Conservation (phyloP, 2,888 invertebrate genomes). For the Drosophila cognata region DNA sequence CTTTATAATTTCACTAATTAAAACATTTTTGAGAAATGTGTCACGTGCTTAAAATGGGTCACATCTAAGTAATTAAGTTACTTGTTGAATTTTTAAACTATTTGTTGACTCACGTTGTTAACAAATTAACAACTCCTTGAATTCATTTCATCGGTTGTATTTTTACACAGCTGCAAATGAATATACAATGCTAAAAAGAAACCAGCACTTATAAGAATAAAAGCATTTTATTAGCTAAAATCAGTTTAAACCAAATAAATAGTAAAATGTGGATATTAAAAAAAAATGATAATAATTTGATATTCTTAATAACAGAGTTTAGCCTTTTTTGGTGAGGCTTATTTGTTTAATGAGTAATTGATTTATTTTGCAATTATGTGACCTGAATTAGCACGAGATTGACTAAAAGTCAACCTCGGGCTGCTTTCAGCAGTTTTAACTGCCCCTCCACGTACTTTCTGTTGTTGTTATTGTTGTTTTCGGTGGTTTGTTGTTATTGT, state of each 20-base stretch:
- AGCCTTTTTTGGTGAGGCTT: not conserved
- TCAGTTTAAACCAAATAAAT: not conserved
- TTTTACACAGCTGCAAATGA: conserved; percentile 11
- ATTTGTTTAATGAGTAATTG: conserved; percentile 24
- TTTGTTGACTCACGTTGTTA: conserved; percentile 21
- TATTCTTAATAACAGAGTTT: not conserved
- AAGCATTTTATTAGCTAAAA: not conserved
- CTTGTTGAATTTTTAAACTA: conserved; percentile 20
- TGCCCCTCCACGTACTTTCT: conserved; percentile 40
- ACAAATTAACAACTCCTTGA: conserved; percentile 27
- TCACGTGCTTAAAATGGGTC: conserved; percentile 49
- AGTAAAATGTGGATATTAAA: not conserved
- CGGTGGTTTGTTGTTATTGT: conserved; percentile 19
- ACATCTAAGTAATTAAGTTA: conserved; percentile 9
- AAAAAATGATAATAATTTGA: not conserved
- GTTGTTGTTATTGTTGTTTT: conserved; percentile 39
- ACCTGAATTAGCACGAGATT: conserved; percentile 74
- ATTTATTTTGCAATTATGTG: conserved; percentile 44
- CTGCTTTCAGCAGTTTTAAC: conserved; percentile 47
- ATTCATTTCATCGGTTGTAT: not conserved
- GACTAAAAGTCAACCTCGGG: conserved; percentile 51
- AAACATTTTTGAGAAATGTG: conserved; percentile 38
- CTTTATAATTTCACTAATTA: conserved; percentile 44
- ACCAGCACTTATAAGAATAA: not conserved
- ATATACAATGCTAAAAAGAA: conserved; percentile 1